Conservation (phyloP, 2,113 vertebrate species). For the Anoura caudifer region DNA sequence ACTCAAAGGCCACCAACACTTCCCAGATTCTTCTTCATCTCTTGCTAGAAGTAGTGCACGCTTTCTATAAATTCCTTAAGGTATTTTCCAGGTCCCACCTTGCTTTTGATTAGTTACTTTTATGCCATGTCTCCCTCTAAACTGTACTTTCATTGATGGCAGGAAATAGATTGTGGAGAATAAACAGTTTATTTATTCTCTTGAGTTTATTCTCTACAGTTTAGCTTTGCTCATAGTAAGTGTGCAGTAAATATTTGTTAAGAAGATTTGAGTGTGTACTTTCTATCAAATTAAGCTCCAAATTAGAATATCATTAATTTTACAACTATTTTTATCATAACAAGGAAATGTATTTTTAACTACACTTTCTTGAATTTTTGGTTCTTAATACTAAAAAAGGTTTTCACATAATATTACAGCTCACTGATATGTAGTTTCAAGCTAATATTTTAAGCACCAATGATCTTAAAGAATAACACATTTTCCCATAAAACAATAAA, state of each 20-base stretch:
- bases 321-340: neutral
- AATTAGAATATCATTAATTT: constrained; percentile 2
- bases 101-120: neutral
- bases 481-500: constrained; percentile 28
- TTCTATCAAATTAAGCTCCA: neutral
- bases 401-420: neutral
- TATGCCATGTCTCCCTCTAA: neutral
- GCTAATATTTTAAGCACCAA: neutral
- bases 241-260: neutral
- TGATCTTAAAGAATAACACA: neutral
- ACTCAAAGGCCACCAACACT: neutral
- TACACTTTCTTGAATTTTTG: neutral
- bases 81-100: neutral
- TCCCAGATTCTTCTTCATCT: neutral
- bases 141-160: neutral
- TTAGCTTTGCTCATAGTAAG: neutral
- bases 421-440: neutral
- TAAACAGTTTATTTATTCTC: too few species aligned
- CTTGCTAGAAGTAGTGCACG: neutral
- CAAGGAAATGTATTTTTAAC: neutral
- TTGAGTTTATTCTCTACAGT: neutral
- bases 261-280: neutral
- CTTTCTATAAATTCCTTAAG: neutral
- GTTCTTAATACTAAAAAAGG: neutral
- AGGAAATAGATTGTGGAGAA: neutral